Evolutionary conservation across 1,140 invertebrate genomes (phyloP).

Genomic region (Drosophila arawakana): DNA sequence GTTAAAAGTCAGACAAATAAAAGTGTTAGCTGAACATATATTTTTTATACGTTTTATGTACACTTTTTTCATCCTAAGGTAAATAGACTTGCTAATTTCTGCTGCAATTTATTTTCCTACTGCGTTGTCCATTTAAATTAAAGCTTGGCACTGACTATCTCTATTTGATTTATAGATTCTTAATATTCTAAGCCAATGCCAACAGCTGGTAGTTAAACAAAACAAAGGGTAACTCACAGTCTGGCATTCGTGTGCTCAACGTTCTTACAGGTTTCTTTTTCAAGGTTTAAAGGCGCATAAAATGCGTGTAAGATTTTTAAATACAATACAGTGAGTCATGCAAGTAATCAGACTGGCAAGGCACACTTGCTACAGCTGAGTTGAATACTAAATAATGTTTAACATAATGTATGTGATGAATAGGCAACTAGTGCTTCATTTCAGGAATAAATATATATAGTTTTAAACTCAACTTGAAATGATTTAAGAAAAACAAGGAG

Average conservation of each 20-base stretch:
- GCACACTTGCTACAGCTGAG: conserved; percentile 21
- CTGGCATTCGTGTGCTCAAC: background rate
- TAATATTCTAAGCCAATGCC: too few species aligned
- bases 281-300: conserved; percentile 48
- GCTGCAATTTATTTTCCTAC: conserved; percentile 53
- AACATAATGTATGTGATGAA: conserved; percentile 5
- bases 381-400: conserved; percentile 44
- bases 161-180: too few species aligned
- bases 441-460: too few species aligned
- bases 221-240: background rate
- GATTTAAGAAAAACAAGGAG: too few species aligned
- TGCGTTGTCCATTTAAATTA: too few species aligned
- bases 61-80: conserved; percentile 33
- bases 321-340: conserved; percentile 47
- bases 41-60: conserved; percentile 3
- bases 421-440: background rate
- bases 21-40: conserved; percentile 18
- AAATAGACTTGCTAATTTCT: conserved; percentile 72
- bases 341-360: conserved; percentile 37
- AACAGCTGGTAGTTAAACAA: background rate
- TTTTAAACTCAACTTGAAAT: too few species aligned
- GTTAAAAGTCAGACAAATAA: conserved; percentile 66
- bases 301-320: conserved; percentile 37
- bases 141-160: too few species aligned
- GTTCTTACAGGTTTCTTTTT: conserved; percentile 6